Percentiles rank a stretch among this genome's conserved stretches.
phyloP scores from a whole-genome alignment of 2,797 vertebrate genomes.

The Pipistrellus kuhlii region DNA sequence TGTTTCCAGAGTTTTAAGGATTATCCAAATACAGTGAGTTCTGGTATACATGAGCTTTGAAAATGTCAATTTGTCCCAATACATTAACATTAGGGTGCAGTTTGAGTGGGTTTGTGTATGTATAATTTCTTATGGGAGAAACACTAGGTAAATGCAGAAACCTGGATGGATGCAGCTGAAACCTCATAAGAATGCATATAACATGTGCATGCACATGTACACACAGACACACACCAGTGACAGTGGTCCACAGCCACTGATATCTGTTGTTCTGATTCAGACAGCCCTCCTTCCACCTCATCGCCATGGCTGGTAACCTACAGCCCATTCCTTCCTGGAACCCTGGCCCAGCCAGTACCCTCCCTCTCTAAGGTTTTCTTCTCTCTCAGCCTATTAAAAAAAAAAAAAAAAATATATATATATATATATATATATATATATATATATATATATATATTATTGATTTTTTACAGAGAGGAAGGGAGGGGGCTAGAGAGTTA shows the following conservation, averaged over 20 bases:
- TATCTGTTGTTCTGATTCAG: not conserved
- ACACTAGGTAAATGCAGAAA: not conserved
- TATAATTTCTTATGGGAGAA: not conserved
- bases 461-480: too few species aligned
- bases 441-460: too few species aligned
- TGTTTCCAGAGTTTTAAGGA: not conserved
- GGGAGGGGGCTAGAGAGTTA: too few species aligned
- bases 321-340: not conserved
- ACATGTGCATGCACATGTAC: fast-evolving
- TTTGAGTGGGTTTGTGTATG: not conserved
- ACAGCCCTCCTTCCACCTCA: not conserved
- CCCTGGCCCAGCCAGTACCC: not conserved
- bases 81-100: not conserved
- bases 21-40: not conserved
- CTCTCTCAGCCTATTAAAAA: not conserved
- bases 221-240: not conserved
- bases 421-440: too few species aligned
- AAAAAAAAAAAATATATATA: too few species aligned
- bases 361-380: not conserved
- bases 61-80: not conserved
- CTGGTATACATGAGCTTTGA: not conserved
- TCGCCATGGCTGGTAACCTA: fast-evolving
- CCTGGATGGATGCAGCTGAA: not conserved
- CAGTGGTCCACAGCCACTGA: not conserved
- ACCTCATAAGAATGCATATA: not conserved